phyloP scores from a whole-genome alignment of 1,140 invertebrate genomes.

The Drosophila punjabiensis region DNA sequence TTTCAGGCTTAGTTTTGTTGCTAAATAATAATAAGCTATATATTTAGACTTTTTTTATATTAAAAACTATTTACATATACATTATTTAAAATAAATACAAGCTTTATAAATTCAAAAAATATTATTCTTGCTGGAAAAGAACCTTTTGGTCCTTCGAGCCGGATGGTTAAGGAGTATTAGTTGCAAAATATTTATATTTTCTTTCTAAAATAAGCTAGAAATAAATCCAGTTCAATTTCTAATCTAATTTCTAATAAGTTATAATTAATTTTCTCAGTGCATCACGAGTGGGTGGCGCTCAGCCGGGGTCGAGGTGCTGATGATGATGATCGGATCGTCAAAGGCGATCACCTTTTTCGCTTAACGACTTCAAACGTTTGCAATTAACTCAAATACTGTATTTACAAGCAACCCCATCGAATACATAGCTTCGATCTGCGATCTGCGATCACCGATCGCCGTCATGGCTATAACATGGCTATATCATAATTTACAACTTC shows the following conservation, averaged over 20 bases:
- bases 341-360: constrained; percentile 48
- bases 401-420: constrained; percentile 34
- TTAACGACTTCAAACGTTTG: constrained; percentile 57
- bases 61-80: too few species aligned
- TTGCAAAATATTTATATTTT: too few species aligned
- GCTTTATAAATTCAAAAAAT: background rate
- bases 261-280: constrained; percentile 7
- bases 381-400: constrained; percentile 74
- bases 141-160: too few species aligned
- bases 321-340: constrained; percentile 36
- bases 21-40: too few species aligned
- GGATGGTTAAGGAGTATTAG: too few species aligned
- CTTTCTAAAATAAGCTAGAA: too few species aligned
- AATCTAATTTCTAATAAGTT: background rate
- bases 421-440: constrained; percentile 9
- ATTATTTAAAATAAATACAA: background rate
- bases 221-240: background rate
- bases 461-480: constrained; percentile 53
- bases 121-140: background rate
- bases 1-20: too few species aligned
- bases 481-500: constrained; percentile 77
- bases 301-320: constrained; percentile 51
- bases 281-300: constrained; percentile 21
- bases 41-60: too few species aligned
- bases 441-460: constrained; percentile 21